Evolutionary conservation across 2,888 invertebrate species (phyloP).

Genomic region (Ecliptopera silaceata): DNA sequence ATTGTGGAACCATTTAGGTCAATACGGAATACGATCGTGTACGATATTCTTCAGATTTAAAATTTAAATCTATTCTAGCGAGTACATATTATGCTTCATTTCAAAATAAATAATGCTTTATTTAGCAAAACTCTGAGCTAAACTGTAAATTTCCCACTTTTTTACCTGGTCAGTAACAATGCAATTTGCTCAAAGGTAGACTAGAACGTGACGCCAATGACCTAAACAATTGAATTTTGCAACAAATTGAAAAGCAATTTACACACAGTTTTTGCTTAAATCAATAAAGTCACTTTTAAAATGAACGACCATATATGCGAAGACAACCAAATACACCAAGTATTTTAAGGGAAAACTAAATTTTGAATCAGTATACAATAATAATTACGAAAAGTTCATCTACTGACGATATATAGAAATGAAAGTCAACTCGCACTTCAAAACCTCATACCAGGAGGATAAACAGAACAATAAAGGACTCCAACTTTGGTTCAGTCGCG

Average conservation of each 20-base stretch:
- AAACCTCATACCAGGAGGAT: slow-evolving; percentile 44
- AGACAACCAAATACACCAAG: background rate
- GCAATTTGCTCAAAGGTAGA: slow-evolving; percentile 28
- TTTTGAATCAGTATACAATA: too few species aligned
- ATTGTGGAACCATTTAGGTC: background rate
- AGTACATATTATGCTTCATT: background rate
- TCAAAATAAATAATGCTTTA: background rate
- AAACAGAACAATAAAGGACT: slow-evolving; percentile 59
- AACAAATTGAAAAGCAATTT: slow-evolving; percentile 45
- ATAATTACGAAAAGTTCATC: too few species aligned
- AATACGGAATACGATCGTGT: background rate
- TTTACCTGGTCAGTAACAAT: slow-evolving; percentile 24
- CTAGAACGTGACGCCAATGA: slow-evolving; percentile 37
- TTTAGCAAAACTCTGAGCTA: slow-evolving; percentile 3
- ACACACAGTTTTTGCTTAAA: slow-evolving; percentile 39
- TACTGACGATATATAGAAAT: too few species aligned
- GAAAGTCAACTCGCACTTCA: slow-evolving; percentile 19
- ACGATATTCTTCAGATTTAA: background rate
- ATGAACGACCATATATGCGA: background rate
- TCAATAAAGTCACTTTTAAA: slow-evolving; percentile 11
- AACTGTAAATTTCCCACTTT: slow-evolving; percentile 5
- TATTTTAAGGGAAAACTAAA: background rate
- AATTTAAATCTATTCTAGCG: background rate
- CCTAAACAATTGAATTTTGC: slow-evolving; percentile 40
- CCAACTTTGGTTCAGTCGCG: slow-evolving; percentile 59